phyloP scores from a whole-genome alignment of 1,140 invertebrate species.

The Helicoverpa zea region DNA sequence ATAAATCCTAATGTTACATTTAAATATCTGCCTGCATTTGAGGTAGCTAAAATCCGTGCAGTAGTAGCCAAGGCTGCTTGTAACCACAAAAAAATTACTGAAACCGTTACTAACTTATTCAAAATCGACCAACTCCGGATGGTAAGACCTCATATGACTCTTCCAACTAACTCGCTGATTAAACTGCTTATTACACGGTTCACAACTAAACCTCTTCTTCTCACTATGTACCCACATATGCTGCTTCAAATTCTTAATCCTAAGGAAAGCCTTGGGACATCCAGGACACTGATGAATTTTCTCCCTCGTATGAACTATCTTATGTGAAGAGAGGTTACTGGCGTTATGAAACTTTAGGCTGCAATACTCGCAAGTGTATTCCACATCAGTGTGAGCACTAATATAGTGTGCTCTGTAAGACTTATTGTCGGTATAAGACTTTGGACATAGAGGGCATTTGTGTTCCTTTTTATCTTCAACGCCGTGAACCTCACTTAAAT shows the following conservation, averaged over 20 bases:
- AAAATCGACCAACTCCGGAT: slow-evolving; percentile 51
- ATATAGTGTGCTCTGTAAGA: slow-evolving; percentile 55
- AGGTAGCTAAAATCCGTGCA: too few relatives aligned
- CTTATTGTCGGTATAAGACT: slow-evolving; percentile 42
- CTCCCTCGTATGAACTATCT: slow-evolving; percentile 80
- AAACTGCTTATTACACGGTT: slow-evolving; percentile 87
- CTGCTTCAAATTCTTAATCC: slow-evolving; percentile 57
- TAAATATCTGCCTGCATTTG: too few relatives aligned
- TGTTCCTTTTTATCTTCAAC: slow-evolving; percentile 53
- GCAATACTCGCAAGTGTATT: slow-evolving; percentile 53
- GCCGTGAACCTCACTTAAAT: slow-evolving; percentile 61
- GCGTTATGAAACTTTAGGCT: slow-evolving; percentile 50
- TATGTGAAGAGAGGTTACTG: slow-evolving; percentile 64
- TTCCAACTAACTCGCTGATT: slow-evolving; percentile 74
- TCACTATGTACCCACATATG: slow-evolving; percentile 86
- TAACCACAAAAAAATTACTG: too few relatives aligned
- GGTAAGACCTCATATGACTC: slow-evolving; percentile 60
- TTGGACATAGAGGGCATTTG: slow-evolving; percentile 52
- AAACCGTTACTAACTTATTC: background rate
- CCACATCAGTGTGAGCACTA: slow-evolving; percentile 53
- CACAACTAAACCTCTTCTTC: slow-evolving; percentile 87
- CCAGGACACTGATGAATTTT: slow-evolving; percentile 81
- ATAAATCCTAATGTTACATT: too few relatives aligned
- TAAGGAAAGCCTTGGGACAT: slow-evolving; percentile 71
- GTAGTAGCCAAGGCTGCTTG: too few relatives aligned